These are phyloP conservation scores for Oithona nana DNA, from an alignment of 2,888 invertebrate species.

Conservation along the genomic window DNA sequence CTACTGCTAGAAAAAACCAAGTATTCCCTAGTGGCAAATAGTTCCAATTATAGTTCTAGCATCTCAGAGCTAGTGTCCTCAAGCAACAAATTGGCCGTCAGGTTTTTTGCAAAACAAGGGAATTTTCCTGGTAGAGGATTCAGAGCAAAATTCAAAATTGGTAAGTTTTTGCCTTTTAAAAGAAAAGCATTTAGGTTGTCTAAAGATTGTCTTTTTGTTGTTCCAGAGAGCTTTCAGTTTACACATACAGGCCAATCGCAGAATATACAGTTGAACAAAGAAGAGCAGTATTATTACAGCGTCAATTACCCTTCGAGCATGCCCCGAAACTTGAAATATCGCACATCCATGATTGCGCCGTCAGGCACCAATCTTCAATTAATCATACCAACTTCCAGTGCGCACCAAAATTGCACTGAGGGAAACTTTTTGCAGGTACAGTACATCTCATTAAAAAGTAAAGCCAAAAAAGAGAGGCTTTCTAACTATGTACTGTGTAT, in stretches of 20 bases:
- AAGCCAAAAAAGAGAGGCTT: too few relatives aligned
- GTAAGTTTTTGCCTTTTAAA: not conserved
- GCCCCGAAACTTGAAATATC: not conserved
- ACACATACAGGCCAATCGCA: not conserved
- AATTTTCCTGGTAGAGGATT: not conserved
- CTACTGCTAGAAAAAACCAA: not conserved
- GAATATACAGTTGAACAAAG: not conserved
- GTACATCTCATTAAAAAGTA: not conserved
- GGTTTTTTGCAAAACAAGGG: not conserved
- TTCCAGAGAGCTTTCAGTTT: not conserved
- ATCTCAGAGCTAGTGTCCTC: not conserved
- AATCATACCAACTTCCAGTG: not conserved
- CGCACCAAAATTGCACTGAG: not conserved
- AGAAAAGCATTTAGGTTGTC: not conserved
- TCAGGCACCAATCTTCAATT: not conserved
- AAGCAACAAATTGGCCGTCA: not conserved
- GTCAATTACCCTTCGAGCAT: not conserved
- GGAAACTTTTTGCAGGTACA: conserved; percentile 1
- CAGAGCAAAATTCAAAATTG: not conserved
- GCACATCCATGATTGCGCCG: not conserved
- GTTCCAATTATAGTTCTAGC: not conserved
- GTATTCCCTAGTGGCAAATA: not conserved
- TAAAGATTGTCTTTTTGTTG: not conserved
- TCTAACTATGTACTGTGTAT: too few relatives aligned
- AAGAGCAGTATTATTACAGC: not conserved